These are phyloP conservation scores for Oscheius myriophilus DNA, from an alignment of 2,888 invertebrate species.

Conservation along the genomic window DNA sequence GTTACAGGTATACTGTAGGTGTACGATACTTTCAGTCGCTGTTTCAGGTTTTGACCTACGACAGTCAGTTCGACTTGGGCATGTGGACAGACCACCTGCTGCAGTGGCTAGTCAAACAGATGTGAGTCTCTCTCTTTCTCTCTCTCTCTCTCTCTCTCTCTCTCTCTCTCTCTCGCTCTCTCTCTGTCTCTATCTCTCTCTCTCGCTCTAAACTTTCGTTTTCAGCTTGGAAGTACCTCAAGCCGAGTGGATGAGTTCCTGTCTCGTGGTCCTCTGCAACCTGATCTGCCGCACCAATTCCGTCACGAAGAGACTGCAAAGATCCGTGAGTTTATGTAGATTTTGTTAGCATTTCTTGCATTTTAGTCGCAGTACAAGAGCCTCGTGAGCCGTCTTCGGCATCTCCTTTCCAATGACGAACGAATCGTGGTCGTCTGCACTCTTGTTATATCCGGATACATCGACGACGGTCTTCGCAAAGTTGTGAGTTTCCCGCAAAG, in stretches of 20 bases:
- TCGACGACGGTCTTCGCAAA: slow-evolving; percentile 59
- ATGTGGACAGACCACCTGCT: slow-evolving; percentile 58
- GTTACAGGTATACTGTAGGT: slow-evolving; percentile 42
- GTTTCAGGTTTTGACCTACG: slow-evolving; percentile 58
- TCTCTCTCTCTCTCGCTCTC: slow-evolving; percentile 11
- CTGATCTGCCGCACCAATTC: slow-evolving; percentile 60
- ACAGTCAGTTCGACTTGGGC: slow-evolving; percentile 51
- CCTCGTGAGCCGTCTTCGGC: slow-evolving; percentile 53
- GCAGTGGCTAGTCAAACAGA: slow-evolving; percentile 57
- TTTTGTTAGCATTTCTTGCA: slow-evolving; percentile 24
- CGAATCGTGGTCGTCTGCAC: slow-evolving; percentile 63
- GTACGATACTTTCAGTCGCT: too few species aligned
- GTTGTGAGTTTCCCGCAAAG: too few species aligned
- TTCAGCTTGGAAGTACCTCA: slow-evolving; percentile 46
- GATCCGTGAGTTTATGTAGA: slow-evolving; percentile 42
- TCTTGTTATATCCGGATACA: slow-evolving; percentile 62
- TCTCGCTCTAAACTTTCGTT: neutral
- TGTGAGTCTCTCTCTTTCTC: slow-evolving; percentile 46
- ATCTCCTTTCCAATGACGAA: slow-evolving; percentile 55
- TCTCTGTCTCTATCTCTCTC: slow-evolving; percentile 23
- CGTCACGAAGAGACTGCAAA: slow-evolving; percentile 53
- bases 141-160: neutral
- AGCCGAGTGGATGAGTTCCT: slow-evolving; percentile 64
- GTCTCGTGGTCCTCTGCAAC: slow-evolving; percentile 66
- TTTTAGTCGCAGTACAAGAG: slow-evolving; percentile 53